A percentile compares a stretch with the other conserved stretches of the same genome.
phyloP scores from a whole-genome alignment of 2,797 vertebrate genomes.

The Coccyzus lansbergi region DNA sequence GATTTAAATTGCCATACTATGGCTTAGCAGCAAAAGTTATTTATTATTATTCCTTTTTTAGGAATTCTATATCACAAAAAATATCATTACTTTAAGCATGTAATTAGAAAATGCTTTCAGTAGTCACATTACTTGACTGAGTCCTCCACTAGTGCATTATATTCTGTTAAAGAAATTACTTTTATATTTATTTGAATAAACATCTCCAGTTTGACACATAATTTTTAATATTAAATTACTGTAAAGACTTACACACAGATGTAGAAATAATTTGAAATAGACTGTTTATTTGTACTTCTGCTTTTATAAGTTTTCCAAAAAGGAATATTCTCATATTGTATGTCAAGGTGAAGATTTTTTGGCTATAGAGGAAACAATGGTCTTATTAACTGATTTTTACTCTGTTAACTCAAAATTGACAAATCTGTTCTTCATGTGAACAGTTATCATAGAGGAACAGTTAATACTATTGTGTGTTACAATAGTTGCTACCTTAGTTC shows the following conservation, averaged over 20 bases:
- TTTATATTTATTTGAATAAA: neutral
- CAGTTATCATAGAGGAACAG: neutral
- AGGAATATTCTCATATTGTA: neutral
- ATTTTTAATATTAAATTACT: neutral
- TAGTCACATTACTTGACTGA: neutral
- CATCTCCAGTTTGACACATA: neutral
- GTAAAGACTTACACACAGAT: neutral
- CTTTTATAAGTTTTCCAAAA: neutral
- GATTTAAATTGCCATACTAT: neutral
- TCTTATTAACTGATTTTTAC: neutral
- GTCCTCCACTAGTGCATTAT: neutral
- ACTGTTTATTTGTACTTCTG: neutral
- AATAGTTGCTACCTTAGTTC: neutral
- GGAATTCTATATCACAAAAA: neutral
- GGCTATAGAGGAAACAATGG: neutral
- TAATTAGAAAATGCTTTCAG: neutral
- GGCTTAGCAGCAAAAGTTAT: neutral
- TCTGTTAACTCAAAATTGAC: neutral
- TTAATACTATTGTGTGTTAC: neutral
- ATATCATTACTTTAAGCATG: neutral
- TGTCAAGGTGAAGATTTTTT: neutral
- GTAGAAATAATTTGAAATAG: neutral
- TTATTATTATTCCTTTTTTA: too few relatives aligned
- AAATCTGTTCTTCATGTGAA: neutral
- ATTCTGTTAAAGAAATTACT: neutral